phyloP scores from a whole-genome alignment of 2,797 vertebrate species.

The Anableps anableps region DNA sequence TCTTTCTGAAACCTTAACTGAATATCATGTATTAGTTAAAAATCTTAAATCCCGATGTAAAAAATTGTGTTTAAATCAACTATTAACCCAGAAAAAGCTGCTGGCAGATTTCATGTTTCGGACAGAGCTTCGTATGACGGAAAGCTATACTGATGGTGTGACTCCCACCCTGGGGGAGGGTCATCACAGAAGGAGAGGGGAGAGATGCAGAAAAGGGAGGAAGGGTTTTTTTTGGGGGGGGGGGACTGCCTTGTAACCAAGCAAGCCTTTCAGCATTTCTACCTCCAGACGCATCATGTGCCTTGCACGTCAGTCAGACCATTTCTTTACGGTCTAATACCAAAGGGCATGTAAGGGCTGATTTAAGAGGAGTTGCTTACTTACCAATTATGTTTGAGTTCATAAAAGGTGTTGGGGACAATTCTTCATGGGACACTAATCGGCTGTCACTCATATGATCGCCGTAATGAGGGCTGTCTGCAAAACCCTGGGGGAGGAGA shows the following conservation, averaged over 20 bases:
- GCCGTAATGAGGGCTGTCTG: slow-evolving; percentile 97
- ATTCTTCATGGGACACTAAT: slow-evolving; percentile 98
- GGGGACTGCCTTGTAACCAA: slow-evolving; percentile 44
- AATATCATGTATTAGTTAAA: not conserved
- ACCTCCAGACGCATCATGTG: slow-evolving; percentile 74
- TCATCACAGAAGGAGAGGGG: slow-evolving; percentile 68
- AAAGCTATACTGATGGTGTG: slow-evolving; percentile 83
- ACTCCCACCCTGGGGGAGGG: slow-evolving; percentile 80
- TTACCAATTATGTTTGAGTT: slow-evolving; percentile 99
- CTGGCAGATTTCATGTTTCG: slow-evolving; percentile 65
- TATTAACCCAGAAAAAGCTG: slow-evolving; percentile 36
- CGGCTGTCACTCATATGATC: slow-evolving; percentile 99
- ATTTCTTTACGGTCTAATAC: slow-evolving; percentile 66
- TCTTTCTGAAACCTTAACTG: not conserved
- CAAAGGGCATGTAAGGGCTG: slow-evolving; percentile 79
- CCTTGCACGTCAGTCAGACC: slow-evolving; percentile 67
- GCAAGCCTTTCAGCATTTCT: slow-evolving; percentile 46
- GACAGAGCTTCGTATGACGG: slow-evolving; percentile 76
- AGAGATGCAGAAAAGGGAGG: slow-evolving; percentile 43
- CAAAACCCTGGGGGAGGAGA: slow-evolving; percentile 92
- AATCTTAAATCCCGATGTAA: not conserved
- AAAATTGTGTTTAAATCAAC: not conserved
- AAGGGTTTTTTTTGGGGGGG: slow-evolving; percentile 36
- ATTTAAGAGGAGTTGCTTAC: slow-evolving; percentile 87
- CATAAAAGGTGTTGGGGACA: slow-evolving; percentile 98